Percentiles rank a stretch among this genome's conserved stretches.
Conservation (phyloP, 2,797 vertebrate species). For the Astyanax mexicanus region DNA sequence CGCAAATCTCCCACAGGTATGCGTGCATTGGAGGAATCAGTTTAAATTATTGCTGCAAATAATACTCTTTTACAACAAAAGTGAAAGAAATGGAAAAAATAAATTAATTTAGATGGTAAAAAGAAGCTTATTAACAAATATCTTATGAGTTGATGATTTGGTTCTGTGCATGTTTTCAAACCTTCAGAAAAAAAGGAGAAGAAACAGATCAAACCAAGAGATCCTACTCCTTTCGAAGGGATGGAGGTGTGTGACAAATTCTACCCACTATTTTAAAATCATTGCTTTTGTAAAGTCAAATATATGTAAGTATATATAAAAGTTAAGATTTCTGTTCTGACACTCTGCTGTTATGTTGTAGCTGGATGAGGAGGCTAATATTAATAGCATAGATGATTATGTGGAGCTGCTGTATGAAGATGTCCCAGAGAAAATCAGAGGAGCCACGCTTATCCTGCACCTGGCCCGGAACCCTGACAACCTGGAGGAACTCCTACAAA, state of each 20-base stretch:
- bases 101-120: background rate
- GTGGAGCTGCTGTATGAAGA: slow-evolving; percentile 94
- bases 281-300: no score
- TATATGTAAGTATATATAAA: no score
- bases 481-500: slow-evolving; percentile 90
- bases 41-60: slow-evolving; percentile 39
- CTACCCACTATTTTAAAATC: no score
- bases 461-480: slow-evolving; percentile 92
- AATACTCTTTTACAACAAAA: background rate
- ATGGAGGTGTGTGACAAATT: slow-evolving; percentile 82
- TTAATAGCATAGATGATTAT: slow-evolving; percentile 90
- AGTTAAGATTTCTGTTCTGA: no score
- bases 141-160: background rate
- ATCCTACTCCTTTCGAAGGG: slow-evolving; percentile 87
- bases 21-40: slow-evolving; percentile 15
- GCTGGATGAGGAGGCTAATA: slow-evolving; percentile 87
- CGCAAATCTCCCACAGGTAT: slow-evolving; percentile 82
- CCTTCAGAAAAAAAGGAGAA: slow-evolving; percentile 85
- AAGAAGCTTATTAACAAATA: background rate
- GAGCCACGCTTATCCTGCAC: slow-evolving; percentile 90
- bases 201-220: slow-evolving; percentile 82
- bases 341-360: slow-evolving; percentile 39
- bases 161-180: slow-evolving; percentile 40
- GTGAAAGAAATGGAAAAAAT: background rate
- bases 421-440: slow-evolving; percentile 90